Evolutionary conservation across 2,888 invertebrate genomes (phyloP).

Genomic region (Polyommatus iphigenia): DNA sequence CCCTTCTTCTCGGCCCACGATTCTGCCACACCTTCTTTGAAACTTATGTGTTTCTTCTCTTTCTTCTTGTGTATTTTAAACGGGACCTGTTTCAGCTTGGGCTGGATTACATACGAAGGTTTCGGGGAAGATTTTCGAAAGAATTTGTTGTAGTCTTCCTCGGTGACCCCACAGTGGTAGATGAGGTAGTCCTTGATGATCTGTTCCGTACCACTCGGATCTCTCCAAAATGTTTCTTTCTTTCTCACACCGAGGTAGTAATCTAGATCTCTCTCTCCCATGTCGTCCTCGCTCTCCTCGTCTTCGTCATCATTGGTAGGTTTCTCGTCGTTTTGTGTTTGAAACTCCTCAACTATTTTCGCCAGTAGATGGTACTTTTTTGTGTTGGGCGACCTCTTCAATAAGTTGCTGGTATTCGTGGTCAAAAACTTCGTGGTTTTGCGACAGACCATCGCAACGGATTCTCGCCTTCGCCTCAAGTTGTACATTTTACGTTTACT

Average conservation of each 20-base stretch:
- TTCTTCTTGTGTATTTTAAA: slow-evolving; percentile 69
- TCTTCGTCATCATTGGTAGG: slow-evolving; percentile 40
- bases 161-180: slow-evolving; percentile 66
- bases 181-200: slow-evolving; percentile 69
- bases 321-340: slow-evolving; percentile 42
- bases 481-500: slow-evolving; percentile 51
- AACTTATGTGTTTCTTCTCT: slow-evolving; percentile 48
- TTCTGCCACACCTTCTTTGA: slow-evolving; percentile 54
- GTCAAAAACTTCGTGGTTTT: slow-evolving; percentile 71
- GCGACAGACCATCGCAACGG: slow-evolving; percentile 67
- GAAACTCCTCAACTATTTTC: slow-evolving; percentile 53
- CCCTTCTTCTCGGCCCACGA: slow-evolving; percentile 67
- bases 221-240: slow-evolving; percentile 69
- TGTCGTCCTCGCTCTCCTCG: slow-evolving; percentile 48
- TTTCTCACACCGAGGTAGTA: slow-evolving; percentile 68
- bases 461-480: slow-evolving; percentile 63
- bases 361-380: slow-evolving; percentile 54
- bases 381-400: slow-evolving; percentile 65
- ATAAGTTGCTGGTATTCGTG: slow-evolving; percentile 60
- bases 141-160: slow-evolving; percentile 65
- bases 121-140: slow-evolving; percentile 53
- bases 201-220: slow-evolving; percentile 66
- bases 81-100: slow-evolving; percentile 68
- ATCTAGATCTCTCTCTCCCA: slow-evolving; percentile 67
- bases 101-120: slow-evolving; percentile 51